phyloP scores from a whole-genome alignment of 2,113 vertebrate genomes.

The Bolborhynchus lineola region DNA sequence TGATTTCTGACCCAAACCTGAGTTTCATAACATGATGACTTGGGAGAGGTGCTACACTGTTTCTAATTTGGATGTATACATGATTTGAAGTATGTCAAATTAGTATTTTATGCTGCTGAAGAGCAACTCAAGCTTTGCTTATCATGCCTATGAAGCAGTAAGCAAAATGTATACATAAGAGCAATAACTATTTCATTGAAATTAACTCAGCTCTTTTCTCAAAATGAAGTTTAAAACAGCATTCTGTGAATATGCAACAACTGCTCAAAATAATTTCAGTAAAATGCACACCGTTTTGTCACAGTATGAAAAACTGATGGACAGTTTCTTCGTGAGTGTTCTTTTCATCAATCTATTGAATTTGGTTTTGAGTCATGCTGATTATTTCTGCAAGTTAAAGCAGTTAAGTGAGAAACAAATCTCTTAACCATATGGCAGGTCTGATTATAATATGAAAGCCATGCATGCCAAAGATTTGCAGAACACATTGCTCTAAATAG shows the following conservation, averaged over 20 bases:
- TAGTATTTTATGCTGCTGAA: not conserved
- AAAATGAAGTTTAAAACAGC: conserved; percentile 3
- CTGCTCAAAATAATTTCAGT: conserved; percentile 24
- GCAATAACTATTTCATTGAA: not conserved
- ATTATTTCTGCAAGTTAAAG: conserved; percentile 49
- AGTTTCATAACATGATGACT: not conserved
- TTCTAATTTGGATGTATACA: not conserved
- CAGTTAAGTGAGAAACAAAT: conserved; percentile 46
- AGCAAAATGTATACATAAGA: not conserved
- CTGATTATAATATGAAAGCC: conserved; percentile 57
- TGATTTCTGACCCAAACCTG: not conserved
- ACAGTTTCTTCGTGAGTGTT: not conserved
- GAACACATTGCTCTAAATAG: not conserved
- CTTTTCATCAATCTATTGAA: conserved; percentile 37
- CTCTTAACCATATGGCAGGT: conserved; percentile 38
- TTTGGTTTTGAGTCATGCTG: conserved; percentile 42
- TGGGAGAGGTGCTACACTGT: not conserved
- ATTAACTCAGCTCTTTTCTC: not conserved
- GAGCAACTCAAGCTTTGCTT: not conserved
- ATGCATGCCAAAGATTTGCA: conserved; percentile 16
- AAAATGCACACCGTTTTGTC: conserved; percentile 43
- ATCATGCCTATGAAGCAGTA: not conserved
- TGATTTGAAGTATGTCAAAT: not conserved
- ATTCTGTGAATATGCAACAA: not conserved
- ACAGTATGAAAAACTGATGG: not conserved